Evolutionary conservation across 2,113 vertebrate genomes (phyloP), one percentile per base, ranked within the genome.

Genomic region (Garra rufa): DNA sequence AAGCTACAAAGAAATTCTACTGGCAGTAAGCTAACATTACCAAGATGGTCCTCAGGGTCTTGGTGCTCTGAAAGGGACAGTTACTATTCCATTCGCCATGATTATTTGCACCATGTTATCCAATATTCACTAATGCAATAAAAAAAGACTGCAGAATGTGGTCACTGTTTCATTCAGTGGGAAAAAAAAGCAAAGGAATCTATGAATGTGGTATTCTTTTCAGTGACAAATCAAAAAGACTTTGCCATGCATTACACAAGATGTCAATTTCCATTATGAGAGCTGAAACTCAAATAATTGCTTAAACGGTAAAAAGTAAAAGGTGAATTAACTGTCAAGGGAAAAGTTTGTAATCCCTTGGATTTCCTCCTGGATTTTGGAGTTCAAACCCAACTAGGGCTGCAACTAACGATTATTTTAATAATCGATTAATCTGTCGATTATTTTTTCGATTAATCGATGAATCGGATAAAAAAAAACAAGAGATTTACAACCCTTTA

Each of bases 21-120:
- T 24, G 55, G 77, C 77, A 86, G 83, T 85, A 76, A 79, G 76
- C 87, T 80, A 67, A 71, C 38, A 79, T 59, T 87, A 73, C 79
- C 28, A 38, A 46, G 70, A 46, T 34, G 21, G 26, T 83, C 70
- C 65, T 67, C 50, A 4, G 63, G 77, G 80, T 19, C 17, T 63
- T 76, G 69, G 52, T 73, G 70, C 84, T 83, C 43, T 69, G 57
- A 82, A 41, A 76, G 59, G 24, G 21, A 19, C 15, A 63, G 75
- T 81, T 81, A 71, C 59, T 83, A 48, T 75, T 80, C 67, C 70
- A 50, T 76, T 69, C 48, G 14, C 69, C 67, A 48, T 87, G 78
- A 76, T 75, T 70, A 71, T 67, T 24, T 73, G 73, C 63, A 70
- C 17, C 5, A 26, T 48, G 55, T 59, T 59, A 79, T 85, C 74